Evolutionary conservation across 2,797 vertebrate genomes (phyloP).

Genomic region (Chrosomus eos): DNA sequence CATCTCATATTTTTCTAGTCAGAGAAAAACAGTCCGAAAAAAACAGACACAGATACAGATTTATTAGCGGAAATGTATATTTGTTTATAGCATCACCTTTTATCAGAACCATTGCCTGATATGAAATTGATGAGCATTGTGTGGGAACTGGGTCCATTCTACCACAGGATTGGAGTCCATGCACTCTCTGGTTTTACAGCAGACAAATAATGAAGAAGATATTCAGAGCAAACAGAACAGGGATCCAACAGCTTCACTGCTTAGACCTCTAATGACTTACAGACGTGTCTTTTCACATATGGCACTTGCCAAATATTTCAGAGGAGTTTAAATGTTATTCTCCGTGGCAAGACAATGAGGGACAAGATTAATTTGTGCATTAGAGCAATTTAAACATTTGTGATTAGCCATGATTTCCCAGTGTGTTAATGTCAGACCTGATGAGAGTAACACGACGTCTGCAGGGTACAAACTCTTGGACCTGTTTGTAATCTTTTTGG

Average conservation of each 20-base stretch:
- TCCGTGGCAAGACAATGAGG: conserved; percentile 35
- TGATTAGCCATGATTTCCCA: conserved; percentile 25
- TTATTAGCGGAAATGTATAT: neutral
- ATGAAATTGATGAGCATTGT: neutral
- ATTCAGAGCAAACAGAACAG: conserved; percentile 2
- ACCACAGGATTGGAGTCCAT: neutral
- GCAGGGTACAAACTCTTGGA: conserved; percentile 38
- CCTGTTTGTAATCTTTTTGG: conserved; percentile 52
- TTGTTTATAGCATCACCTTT: neutral
- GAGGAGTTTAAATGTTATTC: conserved; percentile 25
- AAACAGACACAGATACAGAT: neutral
- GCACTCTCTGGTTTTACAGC: neutral
- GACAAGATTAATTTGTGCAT: conserved; percentile 31
- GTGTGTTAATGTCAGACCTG: conserved; percentile 34
- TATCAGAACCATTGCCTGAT: neutral
- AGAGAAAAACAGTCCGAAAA: neutral
- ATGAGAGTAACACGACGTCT: conserved; percentile 34
- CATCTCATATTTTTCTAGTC: neutral
- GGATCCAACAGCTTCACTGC: conserved; percentile 1
- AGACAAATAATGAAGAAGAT: conserved; percentile 1
- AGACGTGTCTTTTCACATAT: conserved; percentile 17
- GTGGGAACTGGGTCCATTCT: neutral
- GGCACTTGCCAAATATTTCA: conserved; percentile 17
- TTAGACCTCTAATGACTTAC: conserved; percentile 35
- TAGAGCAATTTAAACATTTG: conserved; percentile 34